Evolutionary conservation across 2,888 invertebrate species (phyloP).

Genomic region (Amblyjoppa fuscipennis): DNA sequence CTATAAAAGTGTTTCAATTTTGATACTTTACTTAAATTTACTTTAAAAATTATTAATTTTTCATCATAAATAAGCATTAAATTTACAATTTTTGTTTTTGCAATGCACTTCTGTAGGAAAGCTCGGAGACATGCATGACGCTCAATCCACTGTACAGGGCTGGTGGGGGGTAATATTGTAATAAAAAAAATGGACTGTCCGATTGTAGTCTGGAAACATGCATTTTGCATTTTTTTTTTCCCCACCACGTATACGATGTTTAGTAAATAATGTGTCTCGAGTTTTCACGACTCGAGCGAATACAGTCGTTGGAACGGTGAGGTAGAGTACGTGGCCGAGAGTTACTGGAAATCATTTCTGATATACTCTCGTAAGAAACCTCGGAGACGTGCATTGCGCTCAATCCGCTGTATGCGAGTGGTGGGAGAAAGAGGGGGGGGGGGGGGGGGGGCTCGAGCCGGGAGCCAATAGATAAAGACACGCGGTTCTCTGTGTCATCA

Average conservation of each 20-base stretch:
- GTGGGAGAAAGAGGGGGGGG: not conserved
- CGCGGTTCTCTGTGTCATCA: constrained; percentile 20
- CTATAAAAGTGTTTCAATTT: too few species aligned
- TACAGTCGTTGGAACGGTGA: not conserved
- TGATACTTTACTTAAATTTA: too few species aligned
- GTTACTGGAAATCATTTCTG: constrained; percentile 20
- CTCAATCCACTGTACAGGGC: not conserved
- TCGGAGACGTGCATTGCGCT: not conserved
- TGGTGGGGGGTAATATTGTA: not conserved
- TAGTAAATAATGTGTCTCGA: not conserved
- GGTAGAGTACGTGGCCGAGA: not conserved
- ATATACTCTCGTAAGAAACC: constrained; percentile 6
- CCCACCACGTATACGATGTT: not conserved
- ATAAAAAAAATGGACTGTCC: too few species aligned
- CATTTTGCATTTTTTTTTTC: too few species aligned
- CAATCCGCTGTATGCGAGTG: not conserved
- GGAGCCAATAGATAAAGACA: constrained; percentile 9
- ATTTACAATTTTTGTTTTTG: not conserved
- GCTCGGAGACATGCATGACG: not conserved
- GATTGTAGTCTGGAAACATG: too few species aligned
- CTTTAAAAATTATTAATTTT: too few species aligned
- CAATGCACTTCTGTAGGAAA: not conserved
- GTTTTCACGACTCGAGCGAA: constrained; percentile 9
- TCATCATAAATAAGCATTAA: too few species aligned
- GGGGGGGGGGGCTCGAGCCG: not conserved